A percentile compares a stretch with the other conserved stretches of the same genome.
phyloP scores from a whole-genome alignment of 2,797 vertebrate species.

The Poecilia wingei region DNA sequence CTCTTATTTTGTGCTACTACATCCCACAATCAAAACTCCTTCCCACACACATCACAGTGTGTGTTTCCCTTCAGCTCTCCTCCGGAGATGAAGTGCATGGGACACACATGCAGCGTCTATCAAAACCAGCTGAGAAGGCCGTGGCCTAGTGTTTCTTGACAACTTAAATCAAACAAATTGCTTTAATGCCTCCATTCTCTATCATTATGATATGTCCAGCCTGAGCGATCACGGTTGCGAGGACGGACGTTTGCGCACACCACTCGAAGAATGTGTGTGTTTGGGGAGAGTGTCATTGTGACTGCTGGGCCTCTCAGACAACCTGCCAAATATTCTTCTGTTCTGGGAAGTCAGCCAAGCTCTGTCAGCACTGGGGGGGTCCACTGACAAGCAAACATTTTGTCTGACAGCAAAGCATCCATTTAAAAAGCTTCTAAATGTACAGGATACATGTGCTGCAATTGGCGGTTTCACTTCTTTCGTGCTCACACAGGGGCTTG shows the following conservation, averaged over 20 bases:
- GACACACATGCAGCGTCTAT: constrained; percentile 51
- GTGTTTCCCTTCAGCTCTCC: constrained; percentile 41
- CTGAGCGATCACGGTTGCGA: constrained; percentile 75
- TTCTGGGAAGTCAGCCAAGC: constrained; percentile 75
- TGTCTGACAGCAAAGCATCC: constrained; percentile 32
- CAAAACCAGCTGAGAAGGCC: constrained; percentile 76
- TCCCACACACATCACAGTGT: constrained; percentile 31
- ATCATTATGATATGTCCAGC: constrained; percentile 78
- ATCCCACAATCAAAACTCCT: constrained; percentile 24
- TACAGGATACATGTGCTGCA: constrained; percentile 54
- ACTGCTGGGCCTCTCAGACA: constrained; percentile 68
- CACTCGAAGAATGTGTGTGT: constrained; percentile 28
- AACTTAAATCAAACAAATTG: constrained; percentile 84
- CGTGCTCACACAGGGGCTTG: constrained; percentile 57
- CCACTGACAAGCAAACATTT: constrained; percentile 59
- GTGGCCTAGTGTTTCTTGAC: constrained; percentile 73
- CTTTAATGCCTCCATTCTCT: constrained; percentile 81
- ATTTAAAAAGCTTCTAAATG: constrained; percentile 67
- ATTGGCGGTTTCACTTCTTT: constrained; percentile 61
- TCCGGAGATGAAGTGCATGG: constrained; percentile 28
- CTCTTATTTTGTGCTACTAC: constrained; percentile 32
- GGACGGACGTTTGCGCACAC: constrained; percentile 59
- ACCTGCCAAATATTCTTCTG: constrained; percentile 78
- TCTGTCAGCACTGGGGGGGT: constrained; percentile 62
- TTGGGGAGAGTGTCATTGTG: constrained; percentile 18